Base-by-base conservation (phyloP, 2,888 invertebrate species). In the Cosmia trapezina region DNA sequence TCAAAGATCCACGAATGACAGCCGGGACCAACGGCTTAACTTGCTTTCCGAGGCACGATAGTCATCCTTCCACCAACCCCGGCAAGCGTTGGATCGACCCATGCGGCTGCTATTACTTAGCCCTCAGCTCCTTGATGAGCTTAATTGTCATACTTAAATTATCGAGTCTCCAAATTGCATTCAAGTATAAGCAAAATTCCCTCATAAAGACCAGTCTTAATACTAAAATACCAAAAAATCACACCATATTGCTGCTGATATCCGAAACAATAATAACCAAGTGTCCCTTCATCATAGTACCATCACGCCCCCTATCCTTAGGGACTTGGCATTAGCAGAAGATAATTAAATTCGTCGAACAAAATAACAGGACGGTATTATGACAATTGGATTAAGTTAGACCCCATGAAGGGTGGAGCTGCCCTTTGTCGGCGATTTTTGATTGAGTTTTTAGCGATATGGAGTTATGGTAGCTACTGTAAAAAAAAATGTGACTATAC, bases 271-370 rank as follows among this genome's bases (percentile, higher is more conserved):
- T 91, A 90, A 91, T 94, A 92, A 91, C 87, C 84, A 51, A 76
- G 62, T 66, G 47, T 73, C 84, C 83, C 78, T 74, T 76, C 70
- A 70, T 64, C 67, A 57, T 72, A 45, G 64, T 64, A 61, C 54
- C 69, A 85, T 81, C 83, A 83, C 87, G 84, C 84, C 84, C 87
- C 87, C 80, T 67, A 4, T 89, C 90, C 87, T 90, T 0, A 14
- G 91, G 87, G 91, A 89, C 88, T 70, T 86, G 89, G 89, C 89
- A 92, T 92, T 85, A 85, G 80, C 73, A 73, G 84, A 85, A 85
- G 85, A 89, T 92, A 93, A 93, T 93, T 92, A 92, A 93, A 93
- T 93, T 93, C 88, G 81, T 70, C 87, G 91, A 91, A 92, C 93
- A 92, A 93, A 92, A 93, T 92, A 93, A 93, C 91, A 89, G 89